Base-by-base conservation (phyloP, 2,113 vertebrate species). In the Hippocampus mohnikei region DNA sequence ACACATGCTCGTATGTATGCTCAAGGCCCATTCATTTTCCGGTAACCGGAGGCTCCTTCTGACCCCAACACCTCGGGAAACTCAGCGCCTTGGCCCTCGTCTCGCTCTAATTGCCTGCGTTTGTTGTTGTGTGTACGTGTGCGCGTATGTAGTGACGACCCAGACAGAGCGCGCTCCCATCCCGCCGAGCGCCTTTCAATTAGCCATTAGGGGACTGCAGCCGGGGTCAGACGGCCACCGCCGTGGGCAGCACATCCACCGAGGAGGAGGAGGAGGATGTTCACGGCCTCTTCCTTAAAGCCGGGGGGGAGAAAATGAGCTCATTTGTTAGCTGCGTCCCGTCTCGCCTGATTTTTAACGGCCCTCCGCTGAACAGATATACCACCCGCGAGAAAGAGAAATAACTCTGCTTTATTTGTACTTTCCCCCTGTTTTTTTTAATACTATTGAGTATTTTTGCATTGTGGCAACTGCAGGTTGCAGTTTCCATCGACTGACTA, bases 171-270 rank as follows among this genome's bases (percentile, higher is more conserved):
- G 2, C 58, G 58, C 58, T 33, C 29, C 13, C 27, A 16, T 37
- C 27, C 15, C 27, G 27, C 29, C 15, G 58, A 60, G 7, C 59
- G 74, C 76, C 82, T 83, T 85, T 86, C 82, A 88, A 83, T 88
- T 87, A 88, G 80, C 80, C 59, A 21, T 81, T 52, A 67, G 77
- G 70, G 74, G 70, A 66, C 44, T 3, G 21, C 69, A 40, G 55
- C 20, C 11, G 29, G 65, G 87, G 87, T 88, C 83, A 84, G 76
- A 76, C 66, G 3, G 78, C 72, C 66, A 84, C 84, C 79, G 53
- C 71, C 44, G 71, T 80, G 69, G 67, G 70, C 68, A 56, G 77
- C 79, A 83, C 85, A 88, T 88, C 88, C 83, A 77, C 76, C 72
- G 37, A 72, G 59, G 71, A 72, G 46, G 63, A 66, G 12, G 62